phyloP scores from a whole-genome alignment of 2,113 vertebrate genomes.

The Eubucco bourcierii region DNA sequence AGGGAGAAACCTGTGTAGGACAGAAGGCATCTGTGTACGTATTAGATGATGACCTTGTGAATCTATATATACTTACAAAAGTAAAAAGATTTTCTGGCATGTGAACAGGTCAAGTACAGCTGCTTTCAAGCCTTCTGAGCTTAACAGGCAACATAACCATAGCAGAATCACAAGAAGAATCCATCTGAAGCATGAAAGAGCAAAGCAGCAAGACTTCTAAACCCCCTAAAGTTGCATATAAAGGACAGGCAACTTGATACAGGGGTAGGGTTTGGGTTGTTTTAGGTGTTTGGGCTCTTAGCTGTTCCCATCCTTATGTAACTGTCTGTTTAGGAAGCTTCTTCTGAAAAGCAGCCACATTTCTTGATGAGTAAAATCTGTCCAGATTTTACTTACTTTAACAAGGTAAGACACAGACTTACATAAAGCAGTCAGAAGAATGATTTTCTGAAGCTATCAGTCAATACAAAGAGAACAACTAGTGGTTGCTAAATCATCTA shows the following conservation, averaged over 20 bases:
- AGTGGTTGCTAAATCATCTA: background rate
- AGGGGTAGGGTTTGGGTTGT: background rate
- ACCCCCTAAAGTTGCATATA: background rate
- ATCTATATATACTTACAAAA: background rate
- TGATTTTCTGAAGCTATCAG: background rate
- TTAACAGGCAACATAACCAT: background rate
- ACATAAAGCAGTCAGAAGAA: background rate
- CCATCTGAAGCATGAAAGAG: background rate
- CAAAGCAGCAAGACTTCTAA: background rate
- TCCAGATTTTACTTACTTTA: background rate
- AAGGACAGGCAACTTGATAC: background rate
- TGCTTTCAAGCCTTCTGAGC: background rate
- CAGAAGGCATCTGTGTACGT: rapidly evolving
- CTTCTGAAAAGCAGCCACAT: background rate
- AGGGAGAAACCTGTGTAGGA: background rate
- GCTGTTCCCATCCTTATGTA: background rate
- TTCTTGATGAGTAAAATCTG: background rate
- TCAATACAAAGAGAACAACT: background rate
- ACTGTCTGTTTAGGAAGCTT: background rate
- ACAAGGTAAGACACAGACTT: background rate
- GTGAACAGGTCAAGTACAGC: background rate
- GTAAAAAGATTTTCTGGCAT: background rate
- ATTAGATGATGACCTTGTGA: too few species aligned
- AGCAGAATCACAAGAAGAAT: background rate
- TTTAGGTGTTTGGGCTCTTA: background rate